Evolutionary conservation across 2,113 vertebrate genomes (phyloP), one percentile per base, ranked within the genome.

Genomic region (Malurus melanocephalus): DNA sequence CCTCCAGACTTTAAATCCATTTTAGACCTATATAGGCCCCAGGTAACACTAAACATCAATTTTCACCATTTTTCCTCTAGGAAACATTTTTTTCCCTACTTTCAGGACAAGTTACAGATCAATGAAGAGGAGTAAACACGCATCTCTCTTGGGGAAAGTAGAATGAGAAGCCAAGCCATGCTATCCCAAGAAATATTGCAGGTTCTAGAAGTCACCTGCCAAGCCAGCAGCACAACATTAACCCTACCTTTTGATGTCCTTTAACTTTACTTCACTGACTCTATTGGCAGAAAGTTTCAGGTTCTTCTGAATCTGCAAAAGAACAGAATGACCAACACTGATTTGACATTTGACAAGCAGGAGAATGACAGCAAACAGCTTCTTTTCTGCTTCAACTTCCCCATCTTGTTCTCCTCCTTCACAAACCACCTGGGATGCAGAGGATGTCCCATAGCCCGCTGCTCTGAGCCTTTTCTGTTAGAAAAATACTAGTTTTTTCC

Each of bases 271-370:
- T 80, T 96, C 93, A 22, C 46, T 90, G 59, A 93, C 75, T 87
- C 51, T 78, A 42, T 24, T 81, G 86, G 90, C 66, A 55, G 89
- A 85, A 78, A 79, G 52, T 33, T 95, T 95, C 89, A 98, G 76
- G 57, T 95, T 95, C 62, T 97, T 84, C 48, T 85, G 94, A 53
- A 98, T 94, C 98, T 98, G 78, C 46, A 95, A 77, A 87, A 55
- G 19, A 80, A 66, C 23, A 73, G 65, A 88, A 40, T 5, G 11
- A 75, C 6, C 17, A 71, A 38, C 0, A 1, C 23, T 27, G 27
- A n/a, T 60, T 55, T 49, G 43, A 35, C 1, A 0, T 45, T 51
- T 5, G 2, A 20, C 23, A 9, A 35, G 69, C 16, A 78, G 19
- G 8, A 52, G 1, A 5, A 53, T 2, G 5, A 55, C 35, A 89